Percentiles rank a stretch among this genome's conserved stretches.
Evolutionary conservation across 2,113 vertebrate species (phyloP).

Genomic region (Myiagra hebetior): DNA sequence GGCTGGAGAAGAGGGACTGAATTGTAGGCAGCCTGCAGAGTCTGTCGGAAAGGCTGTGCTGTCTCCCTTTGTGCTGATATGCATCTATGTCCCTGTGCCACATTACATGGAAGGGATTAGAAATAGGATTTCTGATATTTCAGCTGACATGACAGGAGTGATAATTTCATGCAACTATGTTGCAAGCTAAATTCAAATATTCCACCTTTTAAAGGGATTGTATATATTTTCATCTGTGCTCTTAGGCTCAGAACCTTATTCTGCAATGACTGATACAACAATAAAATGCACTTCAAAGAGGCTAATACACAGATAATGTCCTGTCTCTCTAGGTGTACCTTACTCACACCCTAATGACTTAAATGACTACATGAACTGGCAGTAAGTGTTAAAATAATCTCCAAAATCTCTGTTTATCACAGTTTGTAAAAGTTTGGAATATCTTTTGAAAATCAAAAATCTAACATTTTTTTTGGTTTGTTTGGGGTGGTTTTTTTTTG

Average conservation of each 20-base stretch:
- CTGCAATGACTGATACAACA: not conserved
- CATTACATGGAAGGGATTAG: constrained; percentile 39
- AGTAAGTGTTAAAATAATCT: not conserved
- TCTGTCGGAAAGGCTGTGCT: not conserved
- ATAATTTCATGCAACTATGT: constrained; percentile 12
- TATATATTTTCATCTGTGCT: not conserved
- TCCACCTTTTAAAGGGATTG: not conserved
- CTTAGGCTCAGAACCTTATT: not conserved
- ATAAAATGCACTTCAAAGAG: not conserved
- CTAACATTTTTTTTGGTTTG: not conserved
- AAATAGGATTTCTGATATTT: constrained; percentile 48
- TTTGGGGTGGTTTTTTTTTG: not conserved
- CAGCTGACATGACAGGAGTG: constrained; percentile 29
- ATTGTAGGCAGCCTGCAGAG: not conserved
- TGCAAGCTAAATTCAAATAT: constrained; percentile 28
- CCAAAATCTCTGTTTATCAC: not conserved
- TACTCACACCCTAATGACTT: not conserved
- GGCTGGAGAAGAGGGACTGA: not conserved
- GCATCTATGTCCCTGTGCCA: not conserved
- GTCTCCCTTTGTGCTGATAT: not conserved
- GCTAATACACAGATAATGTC: not conserved
- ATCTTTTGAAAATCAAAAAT: not conserved
- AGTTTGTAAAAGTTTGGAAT: not conserved
- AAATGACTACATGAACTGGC: not conserved
- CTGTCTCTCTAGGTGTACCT: not conserved